A percentile compares a stretch with the other conserved stretches of the same genome.
phyloP scores from a whole-genome alignment of 2,113 vertebrate species.

The Isichthys henryi region DNA sequence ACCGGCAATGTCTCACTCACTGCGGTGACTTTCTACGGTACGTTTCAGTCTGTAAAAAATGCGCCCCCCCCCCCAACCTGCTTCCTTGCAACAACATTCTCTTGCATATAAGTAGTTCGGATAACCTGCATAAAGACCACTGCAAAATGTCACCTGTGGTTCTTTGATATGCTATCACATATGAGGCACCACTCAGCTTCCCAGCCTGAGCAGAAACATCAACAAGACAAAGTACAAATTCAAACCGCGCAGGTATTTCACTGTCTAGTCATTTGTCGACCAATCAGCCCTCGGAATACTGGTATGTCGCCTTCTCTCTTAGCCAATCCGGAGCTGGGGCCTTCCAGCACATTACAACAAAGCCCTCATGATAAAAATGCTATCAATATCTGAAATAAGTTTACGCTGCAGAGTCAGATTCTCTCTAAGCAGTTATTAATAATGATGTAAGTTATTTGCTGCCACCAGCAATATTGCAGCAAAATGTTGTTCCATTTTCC shows the following conservation, averaged over 20 bases:
- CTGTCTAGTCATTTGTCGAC: background rate
- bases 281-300: background rate
- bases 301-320: background rate
- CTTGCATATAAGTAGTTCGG: background rate
- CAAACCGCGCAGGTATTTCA: background rate
- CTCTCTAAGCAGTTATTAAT: background rate
- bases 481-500: background rate
- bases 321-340: background rate
- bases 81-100: background rate
- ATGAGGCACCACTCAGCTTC: background rate
- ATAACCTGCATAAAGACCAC: background rate
- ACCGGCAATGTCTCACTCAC: background rate
- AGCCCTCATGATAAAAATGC: background rate
- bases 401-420: background rate
- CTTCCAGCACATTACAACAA: background rate
- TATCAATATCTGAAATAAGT: background rate
- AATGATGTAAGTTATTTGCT: background rate
- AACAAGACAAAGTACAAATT: background rate
- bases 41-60: background rate
- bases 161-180: background rate
- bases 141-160: background rate
- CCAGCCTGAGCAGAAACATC: background rate
- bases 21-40: background rate
- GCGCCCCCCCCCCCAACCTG: no score
- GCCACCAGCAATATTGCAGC: background rate